Evolutionary conservation across 2,888 invertebrate genomes (phyloP), one percentile per base, ranked within the genome.

Genomic region (Mimachlamys varia): DNA sequence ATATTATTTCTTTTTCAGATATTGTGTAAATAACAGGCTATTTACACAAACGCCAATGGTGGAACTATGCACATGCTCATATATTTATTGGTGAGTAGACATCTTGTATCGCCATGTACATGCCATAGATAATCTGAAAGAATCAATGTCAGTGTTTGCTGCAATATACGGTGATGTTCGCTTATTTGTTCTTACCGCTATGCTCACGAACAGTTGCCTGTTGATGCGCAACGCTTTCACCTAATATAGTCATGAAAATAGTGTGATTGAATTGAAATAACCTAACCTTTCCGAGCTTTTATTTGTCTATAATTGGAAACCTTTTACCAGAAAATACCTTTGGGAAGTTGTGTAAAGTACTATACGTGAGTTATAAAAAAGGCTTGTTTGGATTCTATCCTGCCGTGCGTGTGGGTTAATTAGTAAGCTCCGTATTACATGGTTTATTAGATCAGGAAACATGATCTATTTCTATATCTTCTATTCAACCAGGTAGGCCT

Each of bases 1-100:
- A 22, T 58, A n/a, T 22, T 7, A 58, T 22, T 58, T 58, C 58
- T n/a, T 12, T 76, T 76, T 27, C 15, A 76, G 76, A 76, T 33
- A 76, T 27, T 76, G 76, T 76, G 76, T 76, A 76, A 76, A 76
- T 76, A 76, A 76, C 33, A 12, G 76, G 33, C 19, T 76, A 76
- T 76, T 76, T 76, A 76, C 88, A 90, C 55, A 87, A 90, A 87
- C 90, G 89, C 92, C 92, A 89, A 93, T 92, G 93, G 88, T 91
- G 91, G 91, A 93, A 92, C 91, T 93, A 93, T 93, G 93, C 92
- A 92, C 90, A 91, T 92, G 90, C 90, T 92, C 91, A 92, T 89
- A 89, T 91, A 90, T 90, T 37, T 92, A 92, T 92, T 91, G 92
- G 93, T 93, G 89, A 93, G 93, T 91, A 62, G 33, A 27, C 33